phyloP scores from a whole-genome alignment of 2,797 vertebrate genomes.

The Anas flavirostris region DNA sequence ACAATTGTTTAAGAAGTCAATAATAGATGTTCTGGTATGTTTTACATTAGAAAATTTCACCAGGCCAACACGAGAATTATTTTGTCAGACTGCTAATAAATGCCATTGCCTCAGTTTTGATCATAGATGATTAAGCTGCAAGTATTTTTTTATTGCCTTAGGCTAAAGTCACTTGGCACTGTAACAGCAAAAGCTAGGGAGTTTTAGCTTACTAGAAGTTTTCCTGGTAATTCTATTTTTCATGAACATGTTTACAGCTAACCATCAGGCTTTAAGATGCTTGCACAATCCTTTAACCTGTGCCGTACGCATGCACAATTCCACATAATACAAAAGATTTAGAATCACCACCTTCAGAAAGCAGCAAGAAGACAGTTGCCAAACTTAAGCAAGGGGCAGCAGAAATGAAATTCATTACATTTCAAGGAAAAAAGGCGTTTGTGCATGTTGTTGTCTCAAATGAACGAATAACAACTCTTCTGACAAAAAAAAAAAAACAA shows the following conservation, averaged over 20 bases:
- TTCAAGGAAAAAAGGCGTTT: background rate
- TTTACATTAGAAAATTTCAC: background rate
- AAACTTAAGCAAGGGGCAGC: background rate
- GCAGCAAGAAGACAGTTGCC: background rate
- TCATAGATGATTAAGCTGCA: background rate
- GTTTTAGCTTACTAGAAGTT: background rate
- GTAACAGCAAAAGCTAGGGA: background rate
- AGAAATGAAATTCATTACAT: too few species aligned
- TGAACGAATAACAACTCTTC: background rate
- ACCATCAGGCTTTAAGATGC: background rate
- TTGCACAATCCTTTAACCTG: background rate
- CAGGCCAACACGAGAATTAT: background rate
- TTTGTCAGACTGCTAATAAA: background rate
- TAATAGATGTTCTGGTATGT: background rate
- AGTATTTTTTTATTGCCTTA: background rate
- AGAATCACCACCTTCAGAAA: background rate
- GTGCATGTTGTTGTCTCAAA: background rate
- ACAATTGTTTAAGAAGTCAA: background rate
- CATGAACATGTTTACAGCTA: background rate
- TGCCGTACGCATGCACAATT: background rate
- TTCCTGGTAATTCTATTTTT: background rate
- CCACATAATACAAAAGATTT: background rate
- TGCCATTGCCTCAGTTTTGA: background rate
- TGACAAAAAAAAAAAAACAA: background rate
- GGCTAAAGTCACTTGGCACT: background rate